Conservation (phyloP, 2,888 invertebrate species). For the Tinea trinotella region DNA sequence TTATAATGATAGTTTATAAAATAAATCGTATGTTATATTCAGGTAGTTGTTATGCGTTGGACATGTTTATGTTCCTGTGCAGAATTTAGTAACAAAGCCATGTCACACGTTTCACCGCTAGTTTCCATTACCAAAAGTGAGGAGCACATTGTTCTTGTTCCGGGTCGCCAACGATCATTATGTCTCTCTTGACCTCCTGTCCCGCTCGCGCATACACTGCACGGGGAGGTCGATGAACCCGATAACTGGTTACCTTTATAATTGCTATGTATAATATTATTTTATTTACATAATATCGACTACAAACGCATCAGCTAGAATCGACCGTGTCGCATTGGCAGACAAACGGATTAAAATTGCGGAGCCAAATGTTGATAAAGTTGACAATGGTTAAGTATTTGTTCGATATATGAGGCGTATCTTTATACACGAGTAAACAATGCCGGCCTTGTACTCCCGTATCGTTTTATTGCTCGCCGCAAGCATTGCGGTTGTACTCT, state of each 20-base stretch:
- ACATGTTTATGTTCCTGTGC: background rate
- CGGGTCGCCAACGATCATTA: slow-evolving; percentile 19
- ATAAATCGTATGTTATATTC: background rate
- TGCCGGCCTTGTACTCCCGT: slow-evolving; percentile 53
- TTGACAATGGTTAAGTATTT: slow-evolving; percentile 21
- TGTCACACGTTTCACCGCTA: slow-evolving; percentile 11
- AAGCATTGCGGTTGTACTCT: slow-evolving; percentile 45
- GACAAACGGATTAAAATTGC: background rate
- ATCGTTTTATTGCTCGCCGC: slow-evolving; percentile 58
- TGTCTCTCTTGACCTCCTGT: slow-evolving; percentile 17
- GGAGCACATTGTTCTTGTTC: slow-evolving; percentile 22
- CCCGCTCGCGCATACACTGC: slow-evolving; percentile 16
- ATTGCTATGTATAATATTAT: slow-evolving; percentile 3
- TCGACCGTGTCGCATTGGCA: slow-evolving; percentile 12
- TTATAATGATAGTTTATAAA: background rate
- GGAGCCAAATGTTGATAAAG: slow-evolving; percentile 8
- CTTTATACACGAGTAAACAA: slow-evolving; percentile 60
- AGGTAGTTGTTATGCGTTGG: background rate
- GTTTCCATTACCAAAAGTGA: slow-evolving; percentile 15
- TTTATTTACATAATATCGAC: slow-evolving; percentile 16
- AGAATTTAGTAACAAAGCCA: slow-evolving; percentile 3
- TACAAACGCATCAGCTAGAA: slow-evolving; percentile 5
- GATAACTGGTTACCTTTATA: slow-evolving; percentile 16
- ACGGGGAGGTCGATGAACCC: slow-evolving; percentile 25
- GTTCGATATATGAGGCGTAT: slow-evolving; percentile 36